Evolutionary conservation across 2,113 vertebrate species (phyloP).

Genomic region (Leptobrachium ailaonicum): DNA sequence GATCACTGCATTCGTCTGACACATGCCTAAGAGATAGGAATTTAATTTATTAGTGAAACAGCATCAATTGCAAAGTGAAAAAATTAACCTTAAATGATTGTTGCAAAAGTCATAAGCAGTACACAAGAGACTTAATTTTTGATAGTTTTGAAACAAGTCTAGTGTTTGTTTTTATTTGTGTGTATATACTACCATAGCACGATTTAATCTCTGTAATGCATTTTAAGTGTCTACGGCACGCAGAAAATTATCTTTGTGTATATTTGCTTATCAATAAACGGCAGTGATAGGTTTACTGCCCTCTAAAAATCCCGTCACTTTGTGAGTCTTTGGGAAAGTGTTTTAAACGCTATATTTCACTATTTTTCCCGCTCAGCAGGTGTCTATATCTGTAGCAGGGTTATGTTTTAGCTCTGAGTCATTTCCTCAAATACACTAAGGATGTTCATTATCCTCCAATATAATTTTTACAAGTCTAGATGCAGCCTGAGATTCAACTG

Average conservation of each 20-base stretch:
- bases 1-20: no score
- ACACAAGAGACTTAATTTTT: no score
- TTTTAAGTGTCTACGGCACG: neutral
- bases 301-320: neutral
- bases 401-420: slow-evolving; percentile 34
- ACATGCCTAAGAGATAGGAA: no score
- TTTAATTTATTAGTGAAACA: no score
- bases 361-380: slow-evolving; percentile 31
- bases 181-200: neutral
- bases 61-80: no score
- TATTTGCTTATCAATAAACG: slow-evolving; percentile 25
- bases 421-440: slow-evolving; percentile 35
- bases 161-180: neutral
- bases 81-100: no score
- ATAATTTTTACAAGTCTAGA: slow-evolving; percentile 34
- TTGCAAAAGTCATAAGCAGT: no score
- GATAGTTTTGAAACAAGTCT: no score
- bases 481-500: slow-evolving; percentile 17
- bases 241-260: slow-evolving; percentile 1
- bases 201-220: neutral
- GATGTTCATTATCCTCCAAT: slow-evolving; percentile 35
- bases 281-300: neutral
- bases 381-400: neutral
- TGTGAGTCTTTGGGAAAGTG: slow-evolving; percentile 20
- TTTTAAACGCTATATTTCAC: slow-evolving; percentile 19